phyloP scores from a whole-genome alignment of 2,113 vertebrate genomes.

The Loxodonta africana region DNA sequence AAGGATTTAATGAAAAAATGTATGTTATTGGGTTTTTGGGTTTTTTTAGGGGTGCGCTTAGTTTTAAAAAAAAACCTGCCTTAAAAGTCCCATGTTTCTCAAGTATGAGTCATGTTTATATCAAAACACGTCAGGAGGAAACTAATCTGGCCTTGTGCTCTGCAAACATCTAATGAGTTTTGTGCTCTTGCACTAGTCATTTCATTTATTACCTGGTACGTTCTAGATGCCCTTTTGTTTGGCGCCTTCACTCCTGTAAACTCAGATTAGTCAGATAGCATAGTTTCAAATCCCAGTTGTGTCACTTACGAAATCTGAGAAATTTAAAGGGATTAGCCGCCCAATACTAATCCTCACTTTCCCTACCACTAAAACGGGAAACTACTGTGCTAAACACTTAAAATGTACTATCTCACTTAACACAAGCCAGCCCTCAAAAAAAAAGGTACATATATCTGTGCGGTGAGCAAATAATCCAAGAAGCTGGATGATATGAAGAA shows the following conservation, averaged over 20 bases:
- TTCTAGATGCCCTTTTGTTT: background rate
- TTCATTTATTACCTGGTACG: background rate
- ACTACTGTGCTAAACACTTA: background rate
- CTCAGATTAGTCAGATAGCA: background rate
- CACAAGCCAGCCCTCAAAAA: no score
- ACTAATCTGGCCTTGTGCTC: background rate
- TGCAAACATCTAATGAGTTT: background rate
- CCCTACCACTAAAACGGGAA: background rate
- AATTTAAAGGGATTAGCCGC: background rate
- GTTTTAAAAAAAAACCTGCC: background rate
- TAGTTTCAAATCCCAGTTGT: background rate
- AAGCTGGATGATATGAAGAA: no score
- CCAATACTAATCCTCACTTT: background rate
- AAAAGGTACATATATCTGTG: no score
- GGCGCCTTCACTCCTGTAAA: background rate
- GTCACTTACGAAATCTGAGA: background rate
- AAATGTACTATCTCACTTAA: background rate
- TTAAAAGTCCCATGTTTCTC: constrained; percentile 1
- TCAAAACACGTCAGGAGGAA: background rate
- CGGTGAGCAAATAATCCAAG: no score
- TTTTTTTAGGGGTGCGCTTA: background rate
- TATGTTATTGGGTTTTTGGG: background rate
- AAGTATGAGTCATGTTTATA: background rate
- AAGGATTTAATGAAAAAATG: background rate
- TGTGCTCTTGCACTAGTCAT: background rate